Conservation (phyloP, 2,113 vertebrate species). For the Pedetes capensis region DNA sequence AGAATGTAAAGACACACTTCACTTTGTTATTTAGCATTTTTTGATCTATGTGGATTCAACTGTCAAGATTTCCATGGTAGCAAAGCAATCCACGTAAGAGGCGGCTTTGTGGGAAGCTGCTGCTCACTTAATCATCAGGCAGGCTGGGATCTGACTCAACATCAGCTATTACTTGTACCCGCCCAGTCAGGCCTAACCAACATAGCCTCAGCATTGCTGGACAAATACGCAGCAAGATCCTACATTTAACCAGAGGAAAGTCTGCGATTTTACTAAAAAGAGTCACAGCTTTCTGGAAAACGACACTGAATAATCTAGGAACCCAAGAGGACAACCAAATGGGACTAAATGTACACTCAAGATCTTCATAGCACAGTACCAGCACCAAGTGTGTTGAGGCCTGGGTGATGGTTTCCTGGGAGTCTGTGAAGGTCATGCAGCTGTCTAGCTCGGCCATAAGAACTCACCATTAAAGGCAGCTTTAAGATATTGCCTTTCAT, state of each 20-base stretch:
- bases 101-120: neutral
- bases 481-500: neutral
- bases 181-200: neutral
- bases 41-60: neutral
- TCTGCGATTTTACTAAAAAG: neutral
- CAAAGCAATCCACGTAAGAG: neutral
- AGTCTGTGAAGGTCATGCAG: too few relatives aligned
- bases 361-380: neutral
- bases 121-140: neutral
- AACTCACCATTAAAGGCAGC: neutral
- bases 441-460: neutral
- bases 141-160: constrained; percentile 5
- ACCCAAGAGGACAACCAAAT: neutral
- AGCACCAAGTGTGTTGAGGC: neutral
- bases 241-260: neutral
- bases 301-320: neutral
- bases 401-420: neutral
- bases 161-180: neutral
- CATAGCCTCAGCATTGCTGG: neutral
- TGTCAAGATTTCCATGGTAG: neutral
- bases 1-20: neutral
- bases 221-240: neutral
- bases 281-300: neutral
- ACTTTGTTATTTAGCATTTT: neutral
- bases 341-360: neutral